Percentiles rank a stretch among this genome's conserved stretches.
Evolutionary conservation across 2,113 vertebrate genomes (phyloP).

Genomic region (Coptodon rendalli): DNA sequence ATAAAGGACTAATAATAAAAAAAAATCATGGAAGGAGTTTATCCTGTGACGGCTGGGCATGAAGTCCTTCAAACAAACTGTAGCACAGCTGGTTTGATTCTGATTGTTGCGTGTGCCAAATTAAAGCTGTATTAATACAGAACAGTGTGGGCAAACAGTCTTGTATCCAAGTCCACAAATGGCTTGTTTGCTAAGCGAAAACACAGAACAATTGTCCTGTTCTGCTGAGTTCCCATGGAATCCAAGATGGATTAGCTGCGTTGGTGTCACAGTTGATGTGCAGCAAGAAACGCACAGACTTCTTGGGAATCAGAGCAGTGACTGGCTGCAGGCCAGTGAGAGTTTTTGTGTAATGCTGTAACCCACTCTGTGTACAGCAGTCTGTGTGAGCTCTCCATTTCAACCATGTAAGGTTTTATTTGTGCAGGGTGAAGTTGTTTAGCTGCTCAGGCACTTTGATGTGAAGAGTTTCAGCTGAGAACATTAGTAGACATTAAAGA

Average conservation of each 20-base stretch:
- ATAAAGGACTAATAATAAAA: background rate
- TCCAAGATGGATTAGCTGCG: background rate
- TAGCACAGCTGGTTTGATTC: background rate
- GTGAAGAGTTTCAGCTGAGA: background rate
- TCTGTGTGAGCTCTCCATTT: conserved; percentile 15
- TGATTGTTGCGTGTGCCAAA: background rate
- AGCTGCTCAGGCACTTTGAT: background rate
- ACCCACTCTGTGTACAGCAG: conserved; percentile 14
- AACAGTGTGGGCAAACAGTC: background rate
- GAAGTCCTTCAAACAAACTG: background rate
- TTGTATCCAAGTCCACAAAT: background rate
- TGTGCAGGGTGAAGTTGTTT: background rate
- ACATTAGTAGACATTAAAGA: background rate
- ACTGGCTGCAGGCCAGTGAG: conserved; percentile 47
- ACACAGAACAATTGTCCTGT: background rate
- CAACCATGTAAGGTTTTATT: conserved; percentile 59
- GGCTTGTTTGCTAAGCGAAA: conserved; percentile 26
- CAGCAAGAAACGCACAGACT: background rate
- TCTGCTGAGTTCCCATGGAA: conserved; percentile 4
- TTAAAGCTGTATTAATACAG: background rate
- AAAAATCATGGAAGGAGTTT: background rate
- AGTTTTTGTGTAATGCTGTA: conserved; percentile 51
- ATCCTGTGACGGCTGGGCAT: background rate
- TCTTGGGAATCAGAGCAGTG: conserved; percentile 14
- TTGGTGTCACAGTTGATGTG: background rate